phyloP scores from a whole-genome alignment of 2,888 invertebrate species.

The Melikaiella ostensackeni region DNA sequence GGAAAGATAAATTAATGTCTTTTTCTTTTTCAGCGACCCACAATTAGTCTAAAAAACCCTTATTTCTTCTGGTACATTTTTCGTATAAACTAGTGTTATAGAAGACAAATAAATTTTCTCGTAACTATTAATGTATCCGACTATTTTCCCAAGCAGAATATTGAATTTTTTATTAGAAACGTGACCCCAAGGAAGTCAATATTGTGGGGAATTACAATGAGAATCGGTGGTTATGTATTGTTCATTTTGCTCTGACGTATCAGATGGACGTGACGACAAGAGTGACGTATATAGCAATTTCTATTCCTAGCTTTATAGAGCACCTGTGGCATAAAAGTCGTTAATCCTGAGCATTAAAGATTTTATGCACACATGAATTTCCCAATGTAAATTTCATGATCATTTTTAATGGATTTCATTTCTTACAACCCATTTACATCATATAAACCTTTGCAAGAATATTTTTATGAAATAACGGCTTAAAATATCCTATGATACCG shows the following conservation, averaged over 20 bases:
- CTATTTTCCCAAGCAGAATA: not conserved
- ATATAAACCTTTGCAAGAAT: no score
- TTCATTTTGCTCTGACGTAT: conserved; percentile 6
- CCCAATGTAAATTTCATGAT: not conserved
- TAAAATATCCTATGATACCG: no score
- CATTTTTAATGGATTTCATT: not conserved
- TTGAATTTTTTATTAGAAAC: not conserved
- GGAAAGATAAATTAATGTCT: no score
- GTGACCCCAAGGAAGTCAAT: not conserved
- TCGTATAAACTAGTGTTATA: no score
- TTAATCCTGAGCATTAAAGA: not conserved
- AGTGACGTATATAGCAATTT: conserved; percentile 18
- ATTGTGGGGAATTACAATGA: conserved; percentile 13
- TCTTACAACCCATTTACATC: not conserved
- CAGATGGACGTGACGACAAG: not conserved
- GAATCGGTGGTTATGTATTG: not conserved
- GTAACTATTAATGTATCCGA: not conserved
- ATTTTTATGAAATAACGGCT: no score
- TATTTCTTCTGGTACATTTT: no score
- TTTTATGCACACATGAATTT: not conserved
- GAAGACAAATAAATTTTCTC: not conserved
- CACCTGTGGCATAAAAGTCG: conserved; percentile 8
- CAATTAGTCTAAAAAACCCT: no score
- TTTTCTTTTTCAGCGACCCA: no score
- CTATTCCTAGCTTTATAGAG: conserved; percentile 29